phyloP scores from a whole-genome alignment of 2,113 vertebrate genomes.

The Prochilodus magdalenae region DNA sequence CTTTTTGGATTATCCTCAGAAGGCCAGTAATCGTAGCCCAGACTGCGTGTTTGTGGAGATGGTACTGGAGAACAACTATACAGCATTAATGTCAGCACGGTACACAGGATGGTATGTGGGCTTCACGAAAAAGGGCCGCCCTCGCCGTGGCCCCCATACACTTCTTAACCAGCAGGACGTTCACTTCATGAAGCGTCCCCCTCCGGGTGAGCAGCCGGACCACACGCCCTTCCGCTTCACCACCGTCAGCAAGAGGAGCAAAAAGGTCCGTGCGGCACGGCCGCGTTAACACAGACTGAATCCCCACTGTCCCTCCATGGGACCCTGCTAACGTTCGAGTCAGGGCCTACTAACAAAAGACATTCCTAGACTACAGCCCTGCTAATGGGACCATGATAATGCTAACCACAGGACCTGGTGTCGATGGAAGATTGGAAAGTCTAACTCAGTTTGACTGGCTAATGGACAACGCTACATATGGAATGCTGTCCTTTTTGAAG shows the following conservation, averaged over 20 bases:
- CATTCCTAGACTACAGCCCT: slow-evolving; percentile 17
- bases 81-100: slow-evolving; percentile 81
- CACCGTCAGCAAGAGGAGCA: slow-evolving; percentile 79
- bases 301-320: slow-evolving; percentile 61
- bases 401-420: slow-evolving; percentile 34
- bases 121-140: slow-evolving; percentile 80
- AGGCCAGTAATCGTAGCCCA: slow-evolving; percentile 79
- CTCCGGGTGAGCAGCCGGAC: slow-evolving; percentile 78
- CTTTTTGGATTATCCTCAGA: slow-evolving; percentile 66
- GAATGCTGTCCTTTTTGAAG: slow-evolving; percentile 21
- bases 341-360: slow-evolving; percentile 33
- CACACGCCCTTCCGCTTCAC: slow-evolving; percentile 81
- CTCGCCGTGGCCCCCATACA: slow-evolving; percentile 77
- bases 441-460: slow-evolving; percentile 10
- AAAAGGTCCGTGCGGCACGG: slow-evolving; percentile 75
- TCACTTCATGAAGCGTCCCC: slow-evolving; percentile 83
- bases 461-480: slow-evolving; percentile 28
- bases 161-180: slow-evolving; percentile 82
- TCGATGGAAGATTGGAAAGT: slow-evolving; percentile 25
- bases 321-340: slow-evolving; percentile 59
- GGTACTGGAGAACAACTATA: slow-evolving; percentile 86
- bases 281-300: slow-evolving; percentile 68
- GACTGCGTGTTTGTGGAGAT: slow-evolving; percentile 85
- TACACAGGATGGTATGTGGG: slow-evolving; percentile 82
- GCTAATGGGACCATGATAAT: slow-evolving; percentile 23